These are phyloP conservation scores for Geophilus truncorum DNA, from an alignment of 2,888 invertebrate species.

Conservation along the genomic window DNA sequence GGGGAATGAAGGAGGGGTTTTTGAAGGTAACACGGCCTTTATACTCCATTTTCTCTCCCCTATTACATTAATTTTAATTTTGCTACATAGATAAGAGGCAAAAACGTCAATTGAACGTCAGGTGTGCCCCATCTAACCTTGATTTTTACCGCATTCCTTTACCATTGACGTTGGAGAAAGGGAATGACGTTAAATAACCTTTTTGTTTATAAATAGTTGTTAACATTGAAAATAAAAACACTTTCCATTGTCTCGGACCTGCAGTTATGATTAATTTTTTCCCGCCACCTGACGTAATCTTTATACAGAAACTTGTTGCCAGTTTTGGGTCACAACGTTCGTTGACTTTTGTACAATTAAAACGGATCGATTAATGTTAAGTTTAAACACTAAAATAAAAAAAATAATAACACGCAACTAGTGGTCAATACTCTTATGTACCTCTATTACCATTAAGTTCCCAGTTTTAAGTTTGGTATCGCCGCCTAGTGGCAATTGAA, in stretches of 20 bases:
- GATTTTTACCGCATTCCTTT: not conserved
- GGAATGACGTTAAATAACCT: not conserved
- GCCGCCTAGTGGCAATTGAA: not conserved
- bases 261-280: not conserved
- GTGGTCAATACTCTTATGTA: not conserved
- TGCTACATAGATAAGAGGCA: not conserved
- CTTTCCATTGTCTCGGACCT: not conserved
- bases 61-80: not conserved
- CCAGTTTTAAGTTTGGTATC: not conserved
- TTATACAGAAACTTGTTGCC: not conserved
- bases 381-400: not conserved
- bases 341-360: not conserved
- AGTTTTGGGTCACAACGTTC: conserved; percentile 1
- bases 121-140: not conserved
- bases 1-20: not conserved
- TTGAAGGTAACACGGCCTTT: not conserved
- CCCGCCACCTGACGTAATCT: not conserved
- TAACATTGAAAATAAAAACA: not conserved
- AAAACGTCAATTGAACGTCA: not conserved
- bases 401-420: not conserved
- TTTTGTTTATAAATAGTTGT: not conserved
- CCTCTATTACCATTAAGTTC: not conserved
- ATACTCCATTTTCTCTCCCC: not conserved
- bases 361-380: not conserved
- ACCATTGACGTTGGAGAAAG: not conserved